Base-by-base conservation (phyloP, 2,113 vertebrate genomes). In the Heterocephalus glaber region DNA sequence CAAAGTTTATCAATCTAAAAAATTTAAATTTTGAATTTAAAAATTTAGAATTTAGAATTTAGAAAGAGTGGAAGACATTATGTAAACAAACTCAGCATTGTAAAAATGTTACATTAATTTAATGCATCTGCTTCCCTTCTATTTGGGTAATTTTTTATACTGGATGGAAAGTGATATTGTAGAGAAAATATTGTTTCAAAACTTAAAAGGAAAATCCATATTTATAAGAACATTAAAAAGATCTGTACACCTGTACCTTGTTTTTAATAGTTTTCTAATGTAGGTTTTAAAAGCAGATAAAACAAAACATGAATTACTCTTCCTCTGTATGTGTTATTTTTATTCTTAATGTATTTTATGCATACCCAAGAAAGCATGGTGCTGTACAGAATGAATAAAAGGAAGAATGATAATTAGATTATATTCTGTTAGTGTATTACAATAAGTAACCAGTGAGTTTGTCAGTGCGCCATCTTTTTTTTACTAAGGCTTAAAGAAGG, bases 241-340 rank as follows among this genome's bases (percentile, higher is more conserved):
- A 97, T 94, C 76, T 96, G 63, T 89, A 38, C 5, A 41, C 60
- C 33, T 96, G n/a, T 77, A 66, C 38, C n/a, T 97, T 95, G 19
- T 33, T 94, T 96, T 95, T 96, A 96, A 97, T 97, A 61, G 87
- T 94, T 95, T 97, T 80, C 96, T 97, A 96, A 95, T 95, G 85
- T 92, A 93, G 2, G 60, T 7, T 92, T 88, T 63, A 87, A 90
- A 44, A 91, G 12, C 22, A 94, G 24, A 92, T 87, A 84, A 20
- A 94, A 74, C 49, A 95, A 86, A 90, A 60, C 58, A 63, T 60
- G 9, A 84, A 85, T 92, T 90, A 47, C 28, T 70, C 2, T 74
- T 68, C 63, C 79, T 91, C 47, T 86, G 54, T 60, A 22, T 61
- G 68, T 63, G 70, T 86, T 94, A 54, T 68, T 89, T 91, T 70